Evolutionary conservation across 2,888 invertebrate genomes (phyloP).

Genomic region (Trissolcus brochymenae): DNA sequence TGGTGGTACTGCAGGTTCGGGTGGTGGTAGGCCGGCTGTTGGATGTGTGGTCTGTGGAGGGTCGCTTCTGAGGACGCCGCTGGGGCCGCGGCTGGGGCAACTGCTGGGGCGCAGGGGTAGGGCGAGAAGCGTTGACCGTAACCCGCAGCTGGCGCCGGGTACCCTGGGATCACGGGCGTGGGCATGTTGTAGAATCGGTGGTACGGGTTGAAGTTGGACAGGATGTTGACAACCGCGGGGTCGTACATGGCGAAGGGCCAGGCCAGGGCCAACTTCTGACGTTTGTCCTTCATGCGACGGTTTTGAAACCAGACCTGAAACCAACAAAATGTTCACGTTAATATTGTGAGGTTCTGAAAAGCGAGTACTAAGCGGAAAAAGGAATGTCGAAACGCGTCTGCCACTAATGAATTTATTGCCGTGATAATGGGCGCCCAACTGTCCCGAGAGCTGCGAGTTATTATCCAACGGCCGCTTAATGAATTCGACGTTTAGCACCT

Average conservation of each 20-base stretch:
- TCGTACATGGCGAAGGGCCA: constrained; percentile 99
- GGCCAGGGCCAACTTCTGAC: constrained; percentile 94
- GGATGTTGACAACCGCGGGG: constrained; percentile 93
- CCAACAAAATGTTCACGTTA: constrained; percentile 2
- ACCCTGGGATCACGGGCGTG: constrained; percentile 78
- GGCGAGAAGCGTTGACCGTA: constrained; percentile 80
- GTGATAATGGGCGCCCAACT: constrained; percentile 36
- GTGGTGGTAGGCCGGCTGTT: constrained; percentile 69
- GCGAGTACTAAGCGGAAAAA: background rate
- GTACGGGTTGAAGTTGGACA: constrained; percentile 76
- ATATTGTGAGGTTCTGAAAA: background rate
- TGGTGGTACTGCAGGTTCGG: constrained; percentile 60
- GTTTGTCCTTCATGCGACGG: constrained; percentile 97
- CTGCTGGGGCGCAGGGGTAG: constrained; percentile 77
- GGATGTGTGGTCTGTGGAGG: constrained; percentile 78
- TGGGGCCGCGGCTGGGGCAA: constrained; percentile 77
- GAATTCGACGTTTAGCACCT: constrained; percentile 51
- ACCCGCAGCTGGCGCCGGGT: constrained; percentile 79
- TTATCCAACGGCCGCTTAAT: constrained; percentile 23
- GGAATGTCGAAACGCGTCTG: constrained; percentile 6
- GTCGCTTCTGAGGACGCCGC: constrained; percentile 78
- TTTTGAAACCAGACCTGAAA: constrained; percentile 98
- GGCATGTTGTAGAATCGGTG: constrained; percentile 69
- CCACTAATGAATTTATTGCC: constrained; percentile 37
- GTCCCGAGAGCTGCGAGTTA: constrained; percentile 26